Evolutionary conservation across 2,797 vertebrate species (phyloP).

Genomic region (Danio albolineatus): DNA sequence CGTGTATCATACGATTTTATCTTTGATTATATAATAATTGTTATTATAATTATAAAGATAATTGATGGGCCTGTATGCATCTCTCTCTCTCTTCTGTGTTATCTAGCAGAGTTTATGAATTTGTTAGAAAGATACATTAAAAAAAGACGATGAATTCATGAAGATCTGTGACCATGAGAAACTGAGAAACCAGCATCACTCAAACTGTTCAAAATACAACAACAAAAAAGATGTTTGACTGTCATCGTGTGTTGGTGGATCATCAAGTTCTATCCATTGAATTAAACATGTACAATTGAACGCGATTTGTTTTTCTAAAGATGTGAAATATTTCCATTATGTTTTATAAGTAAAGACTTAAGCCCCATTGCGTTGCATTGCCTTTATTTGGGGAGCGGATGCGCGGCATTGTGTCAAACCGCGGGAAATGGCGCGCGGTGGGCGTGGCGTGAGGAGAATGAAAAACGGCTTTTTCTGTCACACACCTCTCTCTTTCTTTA

Average conservation of each 20-base stretch:
- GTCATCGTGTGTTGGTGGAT: constrained; percentile 65
- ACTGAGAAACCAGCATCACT: constrained; percentile 60
- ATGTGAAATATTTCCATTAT: constrained; percentile 80
- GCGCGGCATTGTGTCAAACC: background rate
- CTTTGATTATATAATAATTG: constrained; percentile 77
- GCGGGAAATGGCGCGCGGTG: background rate
- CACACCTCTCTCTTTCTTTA: no score
- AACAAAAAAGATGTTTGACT: constrained; percentile 50
- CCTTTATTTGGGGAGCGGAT: constrained; percentile 66
- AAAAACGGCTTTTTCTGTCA: no score
- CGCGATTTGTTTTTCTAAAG: constrained; percentile 72
- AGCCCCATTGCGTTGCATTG: constrained; percentile 60
- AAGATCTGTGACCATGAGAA: no score
- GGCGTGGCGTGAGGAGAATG: background rate
- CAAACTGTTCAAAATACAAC: constrained; percentile 48
- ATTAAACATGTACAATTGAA: constrained; percentile 65
- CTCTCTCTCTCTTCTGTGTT: constrained; percentile 63
- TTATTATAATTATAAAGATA: constrained; percentile 78
- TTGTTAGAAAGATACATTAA: constrained; percentile 56
- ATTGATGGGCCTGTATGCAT: constrained; percentile 75
- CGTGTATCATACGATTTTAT: constrained; percentile 77
- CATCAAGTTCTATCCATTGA: constrained; percentile 60
- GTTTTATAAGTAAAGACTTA: constrained; percentile 80
- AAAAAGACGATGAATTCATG: constrained; percentile 35
- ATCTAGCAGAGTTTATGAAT: constrained; percentile 70